These are phyloP conservation scores for Enteromius paludinosus DNA, from an alignment of 2,797 vertebrate genomes.

Conservation along the genomic window DNA sequence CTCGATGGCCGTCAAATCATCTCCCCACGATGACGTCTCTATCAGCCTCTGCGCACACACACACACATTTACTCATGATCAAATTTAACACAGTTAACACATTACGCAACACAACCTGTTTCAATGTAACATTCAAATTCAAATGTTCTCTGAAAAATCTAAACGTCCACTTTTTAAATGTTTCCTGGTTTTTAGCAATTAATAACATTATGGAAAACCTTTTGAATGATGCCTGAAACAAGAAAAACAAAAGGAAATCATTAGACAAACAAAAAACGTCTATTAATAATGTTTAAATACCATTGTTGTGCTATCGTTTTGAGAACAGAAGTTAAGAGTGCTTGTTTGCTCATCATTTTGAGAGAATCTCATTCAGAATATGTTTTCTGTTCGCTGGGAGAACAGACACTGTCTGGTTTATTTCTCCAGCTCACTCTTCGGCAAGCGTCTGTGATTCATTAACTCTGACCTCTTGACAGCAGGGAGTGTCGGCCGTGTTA, in stretches of 20 bases:
- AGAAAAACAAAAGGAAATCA: too few species aligned
- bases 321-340: neutral
- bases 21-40: conserved; percentile 87
- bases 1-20: conserved; percentile 82
- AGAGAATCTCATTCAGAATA: neutral
- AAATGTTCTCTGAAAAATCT: neutral
- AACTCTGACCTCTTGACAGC: conserved; percentile 1
- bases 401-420: neutral
- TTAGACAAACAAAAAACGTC: too few species aligned
- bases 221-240: too few species aligned
- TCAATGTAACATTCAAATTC: too few species aligned
- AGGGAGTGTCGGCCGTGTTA: neutral
- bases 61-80: too few species aligned
- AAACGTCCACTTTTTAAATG: too few species aligned
- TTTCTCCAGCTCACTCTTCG: neutral
- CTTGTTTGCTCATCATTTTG: neutral
- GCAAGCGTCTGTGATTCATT: conserved; percentile 1
- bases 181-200: too few species aligned
- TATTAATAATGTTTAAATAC: neutral
- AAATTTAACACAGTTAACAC: too few species aligned
- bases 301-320: neutral
- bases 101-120: too few species aligned
- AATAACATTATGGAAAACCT: too few species aligned
- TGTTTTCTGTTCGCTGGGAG: neutral
- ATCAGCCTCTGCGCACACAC: conserved; percentile 82